Evolutionary conservation across 2,888 invertebrate species (phyloP), one percentile per base, ranked within the genome.

Genomic region (Therioaphis trifolii): DNA sequence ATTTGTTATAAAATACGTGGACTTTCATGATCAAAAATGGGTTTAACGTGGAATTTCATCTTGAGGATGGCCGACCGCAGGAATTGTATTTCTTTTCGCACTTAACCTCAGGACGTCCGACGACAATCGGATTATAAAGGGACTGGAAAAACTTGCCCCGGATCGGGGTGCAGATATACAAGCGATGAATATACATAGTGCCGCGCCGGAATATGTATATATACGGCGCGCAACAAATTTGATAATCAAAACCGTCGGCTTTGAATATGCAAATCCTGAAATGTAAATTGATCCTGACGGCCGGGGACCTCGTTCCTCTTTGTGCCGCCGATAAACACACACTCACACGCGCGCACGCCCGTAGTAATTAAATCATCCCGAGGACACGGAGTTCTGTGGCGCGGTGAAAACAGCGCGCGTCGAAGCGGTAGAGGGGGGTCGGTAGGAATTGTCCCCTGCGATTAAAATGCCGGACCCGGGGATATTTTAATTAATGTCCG

Each of bases 401-500:
- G 66, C 35, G 68, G 77, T 61, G 80, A 72, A 69, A 61, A 71
- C 69, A 58, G 71, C 18, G 61, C 43, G 71, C 24, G 61, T 58
- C 35, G n/a, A 52, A 18, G 15, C 1, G 46, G 46, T 18, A 11
- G 43, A 27, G 63, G 15, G 43, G 55, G 4, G 43, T 24, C 12
- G 24, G 49, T 11, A 55, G 63, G 15, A 63, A 63, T 66, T 49
- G 82, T 82, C 82, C 82, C 82, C 82, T 74, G 82, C 82, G 82
- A 82, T 82, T 82, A 82, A 82, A 82, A 82, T 49, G 80, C 80
- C 72, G 82, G 82, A 82, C 82, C 82, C 82, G 82, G 82, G 72
- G 82, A 82, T 82, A 74, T 82, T 82, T 82, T 82, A 82, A 82
- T 82, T 82, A 82, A 82, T 82, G 82, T 74, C 82, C 82, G 63